Conservation (phyloP, 2,888 invertebrate genomes). For the Plusia festucae region DNA sequence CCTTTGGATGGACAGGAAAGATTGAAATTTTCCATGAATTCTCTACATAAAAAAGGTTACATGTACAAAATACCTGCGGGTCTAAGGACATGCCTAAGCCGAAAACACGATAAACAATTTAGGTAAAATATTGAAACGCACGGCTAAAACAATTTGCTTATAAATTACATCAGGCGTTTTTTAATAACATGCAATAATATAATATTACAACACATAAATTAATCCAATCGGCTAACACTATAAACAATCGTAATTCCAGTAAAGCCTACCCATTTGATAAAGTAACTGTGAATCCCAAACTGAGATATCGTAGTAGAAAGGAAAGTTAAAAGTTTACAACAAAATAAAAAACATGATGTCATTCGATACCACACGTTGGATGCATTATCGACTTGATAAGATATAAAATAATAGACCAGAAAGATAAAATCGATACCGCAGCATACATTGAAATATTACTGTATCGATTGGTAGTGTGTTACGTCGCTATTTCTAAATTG, state of each 20-base stretch:
- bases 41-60: too few relatives aligned
- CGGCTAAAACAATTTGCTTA: not conserved
- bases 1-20: too few relatives aligned
- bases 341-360: slow-evolving; percentile 46
- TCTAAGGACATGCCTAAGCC: too few relatives aligned
- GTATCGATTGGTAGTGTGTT: slow-evolving; percentile 36
- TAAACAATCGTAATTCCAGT: too few relatives aligned
- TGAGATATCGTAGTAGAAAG: not conserved
- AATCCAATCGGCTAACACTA: too few relatives aligned
- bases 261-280: too few relatives aligned
- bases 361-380: slow-evolving; percentile 40
- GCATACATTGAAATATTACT: slow-evolving; percentile 32
- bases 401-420: slow-evolving; percentile 50
- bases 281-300: not conserved
- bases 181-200: not conserved
- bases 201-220: not conserved
- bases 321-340: not conserved
- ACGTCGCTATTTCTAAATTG: not conserved
- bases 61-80: too few relatives aligned
- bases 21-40: too few relatives aligned
- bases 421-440: slow-evolving; percentile 40
- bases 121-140: not conserved
- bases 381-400: slow-evolving; percentile 55
- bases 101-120: too few relatives aligned
- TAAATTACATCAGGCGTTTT: not conserved